These are phyloP conservation scores for Sinocyclocheilus grahami DNA, from an alignment of 2,113 vertebrate genomes.

Conservation along the genomic window DNA sequence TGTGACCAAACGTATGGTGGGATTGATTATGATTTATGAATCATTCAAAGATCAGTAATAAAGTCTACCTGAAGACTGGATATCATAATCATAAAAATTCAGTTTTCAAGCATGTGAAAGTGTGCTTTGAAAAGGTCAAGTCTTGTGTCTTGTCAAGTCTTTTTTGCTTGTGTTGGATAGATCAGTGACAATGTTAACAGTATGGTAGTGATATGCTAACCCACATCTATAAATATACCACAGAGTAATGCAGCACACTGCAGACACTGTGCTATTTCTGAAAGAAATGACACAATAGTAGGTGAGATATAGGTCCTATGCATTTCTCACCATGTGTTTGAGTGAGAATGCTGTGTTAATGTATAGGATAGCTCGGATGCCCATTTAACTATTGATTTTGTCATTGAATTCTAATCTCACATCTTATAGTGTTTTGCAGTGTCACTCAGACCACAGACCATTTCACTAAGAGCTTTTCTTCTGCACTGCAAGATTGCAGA, in stretches of 20 bases:
- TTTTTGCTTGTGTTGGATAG: not conserved
- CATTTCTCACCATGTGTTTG: not conserved
- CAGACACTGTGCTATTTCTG: not conserved
- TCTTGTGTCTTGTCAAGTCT: not conserved
- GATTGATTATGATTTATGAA: not conserved
- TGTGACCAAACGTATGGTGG: not conserved
- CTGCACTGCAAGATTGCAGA: conserved; percentile 12
- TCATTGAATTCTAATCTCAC: not conserved
- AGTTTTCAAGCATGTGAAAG: not conserved
- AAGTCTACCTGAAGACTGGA: not conserved
- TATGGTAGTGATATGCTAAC: not conserved
- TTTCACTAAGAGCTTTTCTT: conserved; percentile 42
- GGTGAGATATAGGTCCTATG: not conserved
- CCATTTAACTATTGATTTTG: not conserved
- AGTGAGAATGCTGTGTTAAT: not conserved
- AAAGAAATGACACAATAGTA: not conserved
- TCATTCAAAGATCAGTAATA: not conserved
- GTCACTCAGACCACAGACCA: conserved; percentile 29
- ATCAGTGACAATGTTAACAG: not conserved
- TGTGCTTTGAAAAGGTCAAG: conserved; percentile 10
- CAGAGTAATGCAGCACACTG: not conserved
- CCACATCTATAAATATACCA: not conserved
- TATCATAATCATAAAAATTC: not conserved
- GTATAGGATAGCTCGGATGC: not conserved
- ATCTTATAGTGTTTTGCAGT: not conserved